A percentile compares a stretch with the other conserved stretches of the same genome.
These are phyloP conservation scores for Intellagama lesueurii DNA, from an alignment of 2,797 vertebrate species.

Conservation along the genomic window DNA sequence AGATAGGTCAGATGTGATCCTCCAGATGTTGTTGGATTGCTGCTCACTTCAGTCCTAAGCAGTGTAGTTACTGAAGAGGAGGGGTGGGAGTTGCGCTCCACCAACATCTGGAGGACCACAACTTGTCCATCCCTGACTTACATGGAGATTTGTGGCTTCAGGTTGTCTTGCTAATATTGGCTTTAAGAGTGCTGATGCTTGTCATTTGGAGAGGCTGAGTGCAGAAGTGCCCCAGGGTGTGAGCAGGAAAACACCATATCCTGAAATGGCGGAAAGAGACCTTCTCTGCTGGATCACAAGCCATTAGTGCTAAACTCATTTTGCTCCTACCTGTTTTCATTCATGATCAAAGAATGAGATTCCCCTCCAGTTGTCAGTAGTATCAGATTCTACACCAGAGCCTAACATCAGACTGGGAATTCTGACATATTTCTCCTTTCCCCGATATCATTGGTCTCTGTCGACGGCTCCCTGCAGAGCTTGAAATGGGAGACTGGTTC, in stretches of 20 bases:
- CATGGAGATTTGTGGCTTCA: neutral
- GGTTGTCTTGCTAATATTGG: neutral
- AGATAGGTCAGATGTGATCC: no score
- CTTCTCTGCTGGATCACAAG: neutral
- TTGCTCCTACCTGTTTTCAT: neutral
- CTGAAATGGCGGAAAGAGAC: no score
- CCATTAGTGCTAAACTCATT: neutral
- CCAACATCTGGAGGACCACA: neutral
- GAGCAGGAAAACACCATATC: no score
- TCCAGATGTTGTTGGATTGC: neutral
- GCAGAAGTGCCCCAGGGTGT: neutral
- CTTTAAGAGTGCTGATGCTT: neutral
- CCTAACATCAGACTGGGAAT: constrained; percentile 2
- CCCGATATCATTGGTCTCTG: neutral
- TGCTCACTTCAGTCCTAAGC: neutral
- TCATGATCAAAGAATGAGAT: neutral
- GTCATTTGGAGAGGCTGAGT: neutral
- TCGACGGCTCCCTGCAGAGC: neutral
- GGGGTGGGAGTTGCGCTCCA: neutral
- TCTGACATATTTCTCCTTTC: constrained; percentile 1
- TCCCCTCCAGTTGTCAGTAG: neutral
- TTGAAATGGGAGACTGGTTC: neutral
- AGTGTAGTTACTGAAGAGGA: neutral
- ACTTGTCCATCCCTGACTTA: neutral
- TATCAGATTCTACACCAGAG: neutral